A percentile compares a stretch with the other conserved stretches of the same genome.
Conservation (phyloP, 2,888 invertebrate genomes). For the Morinoia aosen region DNA sequence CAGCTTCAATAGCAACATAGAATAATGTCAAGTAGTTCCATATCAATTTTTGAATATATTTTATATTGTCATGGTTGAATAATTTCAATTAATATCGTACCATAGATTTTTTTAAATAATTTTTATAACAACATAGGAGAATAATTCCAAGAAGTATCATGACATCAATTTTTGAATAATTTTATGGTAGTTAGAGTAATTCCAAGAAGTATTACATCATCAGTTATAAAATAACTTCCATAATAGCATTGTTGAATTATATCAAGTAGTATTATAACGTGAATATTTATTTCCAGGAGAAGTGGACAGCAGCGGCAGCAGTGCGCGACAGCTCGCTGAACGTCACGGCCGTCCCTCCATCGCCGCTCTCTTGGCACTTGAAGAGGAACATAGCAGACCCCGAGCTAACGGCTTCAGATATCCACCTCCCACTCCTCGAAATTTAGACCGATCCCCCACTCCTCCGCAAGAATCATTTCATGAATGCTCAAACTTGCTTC, state of each 20-base stretch:
- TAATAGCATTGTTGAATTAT: not conserved
- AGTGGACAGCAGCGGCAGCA: constrained; percentile 58
- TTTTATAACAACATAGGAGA: too few species aligned
- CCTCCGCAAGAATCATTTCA: constrained; percentile 52
- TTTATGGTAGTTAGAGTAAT: too few species aligned
- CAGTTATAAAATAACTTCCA: too few species aligned
- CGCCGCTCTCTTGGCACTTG: constrained; percentile 57
- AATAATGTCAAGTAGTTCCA: too few species aligned
- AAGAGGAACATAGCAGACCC: constrained; percentile 54
- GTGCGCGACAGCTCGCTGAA: constrained; percentile 59
- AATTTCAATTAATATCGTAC: too few species aligned
- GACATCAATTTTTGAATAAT: too few species aligned
- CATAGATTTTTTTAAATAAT: too few species aligned
- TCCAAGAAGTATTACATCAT: too few species aligned
- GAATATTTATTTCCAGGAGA: constrained; percentile 51
- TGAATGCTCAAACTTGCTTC: not conserved
- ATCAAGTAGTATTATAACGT: not conserved
- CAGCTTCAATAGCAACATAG: too few species aligned
- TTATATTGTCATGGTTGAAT: too few species aligned
- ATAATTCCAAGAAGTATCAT: too few species aligned
- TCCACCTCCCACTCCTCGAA: constrained; percentile 23
- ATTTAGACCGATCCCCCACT: constrained; percentile 60
- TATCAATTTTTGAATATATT: too few species aligned
- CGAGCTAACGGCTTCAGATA: constrained; percentile 29
- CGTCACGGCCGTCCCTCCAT: constrained; percentile 58